Base-by-base conservation (phyloP, 1,140 invertebrate genomes). In the Probaryconus sp. region DNA sequence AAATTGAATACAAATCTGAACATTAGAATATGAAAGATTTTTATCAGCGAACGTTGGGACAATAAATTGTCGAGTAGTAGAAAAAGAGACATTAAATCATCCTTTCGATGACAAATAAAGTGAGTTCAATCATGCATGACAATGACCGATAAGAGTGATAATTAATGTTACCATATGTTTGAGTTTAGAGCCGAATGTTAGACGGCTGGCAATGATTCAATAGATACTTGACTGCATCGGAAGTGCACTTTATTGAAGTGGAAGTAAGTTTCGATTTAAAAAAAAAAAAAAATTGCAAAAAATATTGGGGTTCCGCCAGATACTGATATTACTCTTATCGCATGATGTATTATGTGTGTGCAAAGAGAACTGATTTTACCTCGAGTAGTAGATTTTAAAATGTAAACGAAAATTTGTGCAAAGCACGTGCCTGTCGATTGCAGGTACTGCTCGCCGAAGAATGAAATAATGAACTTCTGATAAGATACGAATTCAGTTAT, bases 151-250 rank as follows among this genome's bases (percentile, higher is more conserved):
- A 38, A 45, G n/a, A 21, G 26, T 24, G 20, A 56, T 42, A 56
- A 56, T 56, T 67, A 45, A 24, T 31, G 33, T 21, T n/a, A 42
- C 63, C 45, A 21, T 45, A 42, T 13, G 35, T 53, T 60, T 18
- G 31, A 51, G 10, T 50, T 3, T 13, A 7, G 6, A 48, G 50
- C 16, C 35, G 42, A 71, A 63, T 64, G 50, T 64, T 71, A 50
- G n/a, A n/a, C 56, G 28, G 42, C 51, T 63, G 58, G 67, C 56
- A 61, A 30, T 63, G 56, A 63, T 63, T 63, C 67, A 70, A 55
- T 55, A 26, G 21, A 53, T 35, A 45, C 65, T 69, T 42, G 17
- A 61, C 20, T 61, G 31, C 13, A 50, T 28, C 30, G 18, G 28
- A 17, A 69, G 38, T n/a, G 38, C 17, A 6, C 65, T 53, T 9